Percentiles rank a stretch among this genome's conserved stretches.
Conservation (phyloP, 2,113 vertebrate species). For the Xenopus tropicalis region DNA sequence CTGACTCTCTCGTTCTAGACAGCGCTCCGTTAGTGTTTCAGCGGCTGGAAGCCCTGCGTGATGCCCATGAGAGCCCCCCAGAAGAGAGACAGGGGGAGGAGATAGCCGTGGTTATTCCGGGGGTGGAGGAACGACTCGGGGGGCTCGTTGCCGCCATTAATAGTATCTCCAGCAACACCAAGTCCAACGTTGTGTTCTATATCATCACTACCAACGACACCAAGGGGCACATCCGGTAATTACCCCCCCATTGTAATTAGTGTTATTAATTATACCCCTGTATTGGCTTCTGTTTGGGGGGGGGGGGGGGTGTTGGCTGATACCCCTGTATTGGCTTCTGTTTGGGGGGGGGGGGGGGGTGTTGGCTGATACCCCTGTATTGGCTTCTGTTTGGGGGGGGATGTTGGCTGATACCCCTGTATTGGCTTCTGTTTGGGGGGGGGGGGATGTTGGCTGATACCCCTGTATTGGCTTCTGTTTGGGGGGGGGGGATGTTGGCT, state of each 20-base stretch:
- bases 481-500: too few species aligned
- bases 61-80: slow-evolving; percentile 52
- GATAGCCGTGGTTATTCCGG: slow-evolving; percentile 86
- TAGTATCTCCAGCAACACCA: slow-evolving; percentile 84
- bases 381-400: too few species aligned
- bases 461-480: too few species aligned
- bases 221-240: slow-evolving; percentile 81
- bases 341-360: too few species aligned
- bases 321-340: too few species aligned
- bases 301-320: too few species aligned
- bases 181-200: slow-evolving; percentile 82
- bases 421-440: too few species aligned
- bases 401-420: too few species aligned
- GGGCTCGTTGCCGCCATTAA: slow-evolving; percentile 87
- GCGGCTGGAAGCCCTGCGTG: slow-evolving; percentile 77
- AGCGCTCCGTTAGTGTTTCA: slow-evolving; percentile 68
- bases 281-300: too few species aligned
- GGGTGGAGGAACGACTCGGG: slow-evolving; percentile 84
- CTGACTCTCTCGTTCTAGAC: slow-evolving; percentile 62
- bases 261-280: too few species aligned
- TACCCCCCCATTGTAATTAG: background rate
- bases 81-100: slow-evolving; percentile 64
- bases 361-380: too few species aligned
- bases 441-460: too few species aligned
- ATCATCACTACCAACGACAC: slow-evolving; percentile 89